phyloP scores from a whole-genome alignment of 2,113 vertebrate species.

The Donacobius atricapilla region DNA sequence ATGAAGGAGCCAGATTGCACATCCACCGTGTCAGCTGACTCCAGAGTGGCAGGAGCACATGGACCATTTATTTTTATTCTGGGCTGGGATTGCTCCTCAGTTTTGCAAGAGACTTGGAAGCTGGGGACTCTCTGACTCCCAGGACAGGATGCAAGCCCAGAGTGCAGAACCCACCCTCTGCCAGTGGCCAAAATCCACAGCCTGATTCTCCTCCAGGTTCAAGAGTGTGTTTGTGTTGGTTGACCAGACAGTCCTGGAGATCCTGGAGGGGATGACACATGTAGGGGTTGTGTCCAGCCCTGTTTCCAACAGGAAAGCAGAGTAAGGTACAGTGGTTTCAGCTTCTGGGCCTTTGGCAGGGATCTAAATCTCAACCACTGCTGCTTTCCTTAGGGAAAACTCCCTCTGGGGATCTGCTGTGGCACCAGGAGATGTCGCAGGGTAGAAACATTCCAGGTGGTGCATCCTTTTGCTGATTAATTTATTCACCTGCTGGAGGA shows the following conservation, averaged over 20 bases:
- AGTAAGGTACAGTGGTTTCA: background rate
- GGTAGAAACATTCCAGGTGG: background rate
- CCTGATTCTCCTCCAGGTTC: background rate
- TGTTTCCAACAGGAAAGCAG: background rate
- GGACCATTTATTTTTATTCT: slow-evolving; percentile 18
- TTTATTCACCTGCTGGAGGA: background rate
- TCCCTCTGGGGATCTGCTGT: background rate
- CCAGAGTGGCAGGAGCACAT: background rate
- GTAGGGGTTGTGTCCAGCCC: background rate
- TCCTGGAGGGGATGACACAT: background rate
- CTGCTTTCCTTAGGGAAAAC: background rate
- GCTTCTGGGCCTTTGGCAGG: background rate
- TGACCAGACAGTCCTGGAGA: background rate
- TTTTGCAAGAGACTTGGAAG: background rate
- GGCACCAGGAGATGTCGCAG: background rate
- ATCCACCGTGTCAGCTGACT: background rate
- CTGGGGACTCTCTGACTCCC: background rate
- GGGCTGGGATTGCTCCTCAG: background rate
- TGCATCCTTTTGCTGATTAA: background rate
- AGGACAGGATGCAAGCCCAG: slow-evolving; percentile 2
- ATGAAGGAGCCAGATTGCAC: background rate
- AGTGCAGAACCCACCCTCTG: background rate
- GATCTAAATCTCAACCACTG: background rate
- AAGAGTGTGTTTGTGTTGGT: background rate
- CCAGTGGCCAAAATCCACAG: background rate